Evolutionary conservation across 2,113 vertebrate genomes (phyloP), one percentile per base, ranked within the genome.

Genomic region (Ictalurus furcatus): DNA sequence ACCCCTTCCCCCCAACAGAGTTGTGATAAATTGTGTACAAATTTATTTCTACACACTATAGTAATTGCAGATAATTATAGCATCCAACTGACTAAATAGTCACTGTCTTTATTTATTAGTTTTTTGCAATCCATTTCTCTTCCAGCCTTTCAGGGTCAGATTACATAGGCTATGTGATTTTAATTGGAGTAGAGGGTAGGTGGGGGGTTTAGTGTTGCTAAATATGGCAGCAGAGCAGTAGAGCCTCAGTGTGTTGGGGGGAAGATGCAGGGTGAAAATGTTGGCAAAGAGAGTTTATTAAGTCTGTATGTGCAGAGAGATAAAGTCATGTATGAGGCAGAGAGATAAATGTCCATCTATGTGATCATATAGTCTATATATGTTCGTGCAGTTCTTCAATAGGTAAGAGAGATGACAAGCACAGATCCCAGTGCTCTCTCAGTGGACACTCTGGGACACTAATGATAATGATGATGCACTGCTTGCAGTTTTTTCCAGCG

Each of bases 401-500:
- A 85, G 76, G 69, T 78, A 40, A 87, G 0, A 0, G 74, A 79
- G 84, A 0, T 91, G 82, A 44, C 59, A 84, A 48, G 23, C 90
- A 91, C 71, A 87, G 88, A 69, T 86, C 88, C 90, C 14, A 80
- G 65, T 52, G 40, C 30, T 23, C 40, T 86, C 93, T 37, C 78
- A 92, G 85, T 86, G 81, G 89, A 88, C 84, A 40, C 84, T 91
- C 52, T 89, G 84, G 92, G 89, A 90, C 89, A 92, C 89, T 90
- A 92, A 87, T 89, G 71, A 86, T 87, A 25, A 82, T 81, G 52
- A 81, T 85, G 82, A 90, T 89, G 71, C 83, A 54, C 71, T 69
- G 88, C 89, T 89, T 90, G 85, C 89, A 91, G 90, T 91, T 86
- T 92, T 90, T 92, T 90, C 56, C 63, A 90, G 90, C 74, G 81